Percentiles rank a stretch among this genome's conserved stretches.
phyloP scores from a whole-genome alignment of 2,888 invertebrate genomes.

The Rhabditophanes sp. region DNA sequence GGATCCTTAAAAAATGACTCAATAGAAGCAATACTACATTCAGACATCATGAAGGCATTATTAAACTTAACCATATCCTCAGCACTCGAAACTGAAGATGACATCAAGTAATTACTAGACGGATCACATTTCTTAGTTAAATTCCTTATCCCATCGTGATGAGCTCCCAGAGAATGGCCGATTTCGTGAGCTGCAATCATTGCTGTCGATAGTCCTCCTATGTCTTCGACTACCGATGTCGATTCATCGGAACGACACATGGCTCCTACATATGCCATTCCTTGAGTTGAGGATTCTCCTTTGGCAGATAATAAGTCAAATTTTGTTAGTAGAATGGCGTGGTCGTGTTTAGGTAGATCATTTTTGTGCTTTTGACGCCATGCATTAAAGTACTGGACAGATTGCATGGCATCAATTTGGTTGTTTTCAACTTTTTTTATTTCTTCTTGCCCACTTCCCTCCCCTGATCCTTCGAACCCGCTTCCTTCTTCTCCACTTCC shows the following conservation, averaged over 20 bases:
- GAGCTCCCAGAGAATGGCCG: slow-evolving; percentile 36
- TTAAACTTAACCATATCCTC: slow-evolving; percentile 10
- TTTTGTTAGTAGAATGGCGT: slow-evolving; percentile 25
- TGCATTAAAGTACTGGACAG: no score
- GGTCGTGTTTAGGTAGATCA: slow-evolving; percentile 24
- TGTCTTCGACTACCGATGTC: slow-evolving; percentile 37
- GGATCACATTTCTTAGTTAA: slow-evolving; percentile 22
- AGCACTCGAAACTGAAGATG: slow-evolving; percentile 14
- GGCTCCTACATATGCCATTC: slow-evolving; percentile 41
- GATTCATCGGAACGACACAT: slow-evolving; percentile 35
- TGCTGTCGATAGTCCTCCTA: slow-evolving; percentile 38
- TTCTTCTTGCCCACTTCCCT: no score
- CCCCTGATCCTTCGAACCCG: background rate
- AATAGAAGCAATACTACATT: slow-evolving; percentile 11
- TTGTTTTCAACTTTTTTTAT: no score
- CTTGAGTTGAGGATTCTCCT: slow-evolving; percentile 36
- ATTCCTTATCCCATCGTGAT: slow-evolving; percentile 28
- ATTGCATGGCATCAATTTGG: no score
- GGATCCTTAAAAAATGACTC: slow-evolving; percentile 10
- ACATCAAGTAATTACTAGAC: slow-evolving; percentile 28
- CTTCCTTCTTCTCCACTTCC: background rate
- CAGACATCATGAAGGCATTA: slow-evolving; percentile 17
- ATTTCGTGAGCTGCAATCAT: slow-evolving; percentile 40
- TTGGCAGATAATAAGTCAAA: slow-evolving; percentile 25
- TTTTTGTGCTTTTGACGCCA: slow-evolving; percentile 16